Conservation (phyloP, 2,113 vertebrate genomes). For the Ornithorhynchus anatinus region DNA sequence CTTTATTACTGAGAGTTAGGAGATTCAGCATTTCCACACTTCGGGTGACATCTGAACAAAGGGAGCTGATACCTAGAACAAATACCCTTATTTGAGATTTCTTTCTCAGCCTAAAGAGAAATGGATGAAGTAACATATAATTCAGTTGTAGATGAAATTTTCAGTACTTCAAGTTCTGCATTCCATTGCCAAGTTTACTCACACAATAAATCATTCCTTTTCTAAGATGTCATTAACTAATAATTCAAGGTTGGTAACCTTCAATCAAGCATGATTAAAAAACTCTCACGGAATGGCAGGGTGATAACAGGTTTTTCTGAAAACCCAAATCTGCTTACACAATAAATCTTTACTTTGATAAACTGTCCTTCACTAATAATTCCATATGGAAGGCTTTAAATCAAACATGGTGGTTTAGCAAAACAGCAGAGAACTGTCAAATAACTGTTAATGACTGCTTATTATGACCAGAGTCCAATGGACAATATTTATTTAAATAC, state of each 20-base stretch:
- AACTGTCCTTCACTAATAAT: constrained; percentile 21
- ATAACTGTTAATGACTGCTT: background rate
- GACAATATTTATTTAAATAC: background rate
- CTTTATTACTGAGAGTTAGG: too few relatives aligned
- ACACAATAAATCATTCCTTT: constrained; percentile 33
- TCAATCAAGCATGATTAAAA: constrained; percentile 37
- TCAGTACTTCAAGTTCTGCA: background rate
- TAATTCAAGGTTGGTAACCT: constrained; percentile 49
- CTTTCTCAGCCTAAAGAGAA: background rate
- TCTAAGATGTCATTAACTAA: constrained; percentile 27
- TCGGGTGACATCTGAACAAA: fast-evolving
- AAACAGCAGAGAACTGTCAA: background rate
- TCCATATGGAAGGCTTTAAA: constrained; percentile 35
- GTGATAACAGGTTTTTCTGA: background rate
- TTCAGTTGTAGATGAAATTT: background rate
- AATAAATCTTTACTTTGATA: constrained; percentile 30
- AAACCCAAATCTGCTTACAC: constrained; percentile 14
- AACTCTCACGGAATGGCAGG: constrained; percentile 15
- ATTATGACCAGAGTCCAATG: background rate
- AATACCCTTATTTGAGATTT: background rate
- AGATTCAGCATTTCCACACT: too few relatives aligned
- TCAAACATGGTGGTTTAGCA: background rate
- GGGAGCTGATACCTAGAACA: background rate
- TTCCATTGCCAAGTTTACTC: constrained; percentile 38
- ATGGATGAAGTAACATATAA: background rate